Percentiles rank a stretch among this genome's conserved stretches.
Conservation (phyloP, 2,113 vertebrate species). For the Sander vitreus region DNA sequence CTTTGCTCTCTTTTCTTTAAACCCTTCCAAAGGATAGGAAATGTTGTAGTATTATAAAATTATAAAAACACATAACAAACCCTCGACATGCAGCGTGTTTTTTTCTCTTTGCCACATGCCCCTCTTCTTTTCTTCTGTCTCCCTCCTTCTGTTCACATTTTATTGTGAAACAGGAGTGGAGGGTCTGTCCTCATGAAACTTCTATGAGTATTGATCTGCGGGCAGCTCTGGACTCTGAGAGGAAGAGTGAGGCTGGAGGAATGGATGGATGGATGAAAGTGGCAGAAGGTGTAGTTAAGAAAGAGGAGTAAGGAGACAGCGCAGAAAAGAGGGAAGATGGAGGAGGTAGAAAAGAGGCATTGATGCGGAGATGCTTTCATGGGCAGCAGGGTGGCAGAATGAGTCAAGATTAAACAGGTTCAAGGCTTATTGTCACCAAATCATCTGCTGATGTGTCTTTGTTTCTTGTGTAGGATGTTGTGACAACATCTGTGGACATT, state of each 20-base stretch:
- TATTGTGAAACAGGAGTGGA: slow-evolving; percentile 89
- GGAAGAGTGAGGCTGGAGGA: slow-evolving; percentile 42
- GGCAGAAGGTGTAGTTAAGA: slow-evolving; percentile 74
- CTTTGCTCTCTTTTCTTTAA: slow-evolving; percentile 39
- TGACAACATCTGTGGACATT: neutral
- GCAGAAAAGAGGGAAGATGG: slow-evolving; percentile 28
- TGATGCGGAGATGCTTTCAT: slow-evolving; percentile 55
- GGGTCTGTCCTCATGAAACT: slow-evolving; percentile 88
- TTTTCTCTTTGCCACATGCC: neutral
- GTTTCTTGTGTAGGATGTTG: neutral
- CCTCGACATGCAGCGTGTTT: neutral
- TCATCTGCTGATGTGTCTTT: slow-evolving; percentile 11
- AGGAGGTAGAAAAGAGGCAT: slow-evolving; percentile 30
- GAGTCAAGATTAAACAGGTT: slow-evolving; percentile 43
- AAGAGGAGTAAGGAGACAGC: slow-evolving; percentile 34
- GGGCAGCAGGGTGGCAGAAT: slow-evolving; percentile 44
- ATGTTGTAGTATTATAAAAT: slow-evolving; percentile 14
- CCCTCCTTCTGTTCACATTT: slow-evolving; percentile 63
- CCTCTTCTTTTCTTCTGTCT: slow-evolving; percentile 8
- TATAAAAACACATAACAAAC: slow-evolving; percentile 27
- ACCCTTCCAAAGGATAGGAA: slow-evolving; percentile 11
- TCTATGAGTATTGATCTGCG: slow-evolving; percentile 88
- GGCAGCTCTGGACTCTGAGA: slow-evolving; percentile 62
- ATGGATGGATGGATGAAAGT: slow-evolving; percentile 67
- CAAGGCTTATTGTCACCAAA: slow-evolving; percentile 11